Conservation (phyloP, 2,888 invertebrate species). For the Andrena hattorfiana region DNA sequence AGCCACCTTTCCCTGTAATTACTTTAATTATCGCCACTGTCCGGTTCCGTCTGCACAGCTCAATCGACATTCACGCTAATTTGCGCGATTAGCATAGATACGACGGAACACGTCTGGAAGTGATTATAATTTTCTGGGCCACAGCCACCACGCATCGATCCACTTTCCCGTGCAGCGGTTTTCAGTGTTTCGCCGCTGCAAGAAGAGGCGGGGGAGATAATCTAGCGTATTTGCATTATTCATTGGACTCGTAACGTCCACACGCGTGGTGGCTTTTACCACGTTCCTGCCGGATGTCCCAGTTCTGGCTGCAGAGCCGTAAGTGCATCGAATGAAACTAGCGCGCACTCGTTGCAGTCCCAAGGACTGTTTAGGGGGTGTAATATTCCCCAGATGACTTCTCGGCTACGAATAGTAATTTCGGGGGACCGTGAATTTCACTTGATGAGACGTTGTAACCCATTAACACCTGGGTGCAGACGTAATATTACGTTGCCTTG, state of each 20-base stretch:
- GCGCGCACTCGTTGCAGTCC: constrained; percentile 20
- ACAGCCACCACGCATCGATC: constrained; percentile 62
- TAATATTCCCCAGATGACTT: constrained; percentile 1
- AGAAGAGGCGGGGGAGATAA: constrained; percentile 24
- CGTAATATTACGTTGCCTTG: too few relatives aligned
- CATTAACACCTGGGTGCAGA: too few relatives aligned
- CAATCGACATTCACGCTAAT: constrained; percentile 15
- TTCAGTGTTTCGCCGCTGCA: constrained; percentile 28
- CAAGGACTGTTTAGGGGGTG: not conserved
- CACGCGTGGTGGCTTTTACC: constrained; percentile 54
- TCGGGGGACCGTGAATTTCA: not conserved
- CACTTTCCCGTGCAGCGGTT: constrained; percentile 61
- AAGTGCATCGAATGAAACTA: constrained; percentile 32
- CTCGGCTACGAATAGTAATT: not conserved
- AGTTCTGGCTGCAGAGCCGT: constrained; percentile 38
- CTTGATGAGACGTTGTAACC: not conserved
- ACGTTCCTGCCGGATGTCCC: constrained; percentile 65
- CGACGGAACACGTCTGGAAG: constrained; percentile 7
- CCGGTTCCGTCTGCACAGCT: not conserved
- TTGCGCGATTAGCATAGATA: constrained; percentile 29
- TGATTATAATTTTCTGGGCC: constrained; percentile 54
- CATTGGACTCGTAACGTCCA: constrained; percentile 51
- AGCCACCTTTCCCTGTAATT: constrained; percentile 5
- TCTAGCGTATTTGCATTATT: constrained; percentile 65
- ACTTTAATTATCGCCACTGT: constrained; percentile 7